phyloP scores from a whole-genome alignment of 2,888 invertebrate species.

The Thumatha senex region DNA sequence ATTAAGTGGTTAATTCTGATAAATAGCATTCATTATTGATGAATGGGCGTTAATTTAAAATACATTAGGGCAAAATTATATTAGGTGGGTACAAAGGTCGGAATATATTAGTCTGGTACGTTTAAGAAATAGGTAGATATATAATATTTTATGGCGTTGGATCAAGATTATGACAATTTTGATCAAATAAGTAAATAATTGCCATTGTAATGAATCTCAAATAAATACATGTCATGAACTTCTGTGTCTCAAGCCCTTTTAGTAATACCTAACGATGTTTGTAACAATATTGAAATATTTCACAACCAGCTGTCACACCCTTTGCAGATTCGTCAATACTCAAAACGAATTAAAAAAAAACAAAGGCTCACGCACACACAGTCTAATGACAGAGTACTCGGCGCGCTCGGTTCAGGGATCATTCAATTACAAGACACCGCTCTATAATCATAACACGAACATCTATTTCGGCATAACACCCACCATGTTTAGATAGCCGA shows the following conservation, averaged over 20 bases:
- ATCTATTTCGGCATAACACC: conserved; percentile 63
- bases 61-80: conserved; percentile 39
- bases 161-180: too few relatives aligned
- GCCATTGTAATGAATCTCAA: too few relatives aligned
- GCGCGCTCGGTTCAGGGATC: conserved; percentile 39
- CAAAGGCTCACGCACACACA: conserved; percentile 16
- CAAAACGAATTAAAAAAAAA: conserved; percentile 40
- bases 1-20: conserved; percentile 71
- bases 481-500: conserved; percentile 40
- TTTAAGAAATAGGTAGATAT: background rate
- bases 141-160: background rate
- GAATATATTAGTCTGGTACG: background rate
- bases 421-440: conserved; percentile 59
- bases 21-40: conserved; percentile 53
- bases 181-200: too few relatives aligned
- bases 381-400: conserved; percentile 55
- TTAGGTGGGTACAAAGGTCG: conserved; percentile 22
- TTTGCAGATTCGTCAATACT: conserved; percentile 38
- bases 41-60: conserved; percentile 54
- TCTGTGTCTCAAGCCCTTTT: too few relatives aligned
- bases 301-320: conserved; percentile 24
- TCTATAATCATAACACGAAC: conserved; percentile 75
- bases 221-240: too few relatives aligned
- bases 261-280: conserved; percentile 6
- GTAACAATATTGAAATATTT: conserved; percentile 21